These are phyloP conservation scores for Heliangelus exortis DNA, from an alignment of 2,797 vertebrate genomes.

Conservation along the genomic window DNA sequence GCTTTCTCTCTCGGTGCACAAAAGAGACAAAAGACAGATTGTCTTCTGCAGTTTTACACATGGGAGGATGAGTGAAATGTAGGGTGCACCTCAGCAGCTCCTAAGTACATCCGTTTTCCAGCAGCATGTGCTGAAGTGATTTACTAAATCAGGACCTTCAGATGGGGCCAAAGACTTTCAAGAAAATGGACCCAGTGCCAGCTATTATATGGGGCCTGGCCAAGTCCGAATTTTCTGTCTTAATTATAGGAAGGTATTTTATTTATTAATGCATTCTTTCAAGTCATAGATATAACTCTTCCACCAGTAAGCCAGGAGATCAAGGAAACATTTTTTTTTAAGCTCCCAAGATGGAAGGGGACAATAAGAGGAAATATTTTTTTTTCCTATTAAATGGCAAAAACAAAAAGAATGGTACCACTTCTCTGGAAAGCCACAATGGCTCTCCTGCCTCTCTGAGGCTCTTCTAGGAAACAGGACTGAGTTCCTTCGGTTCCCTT, in stretches of 20 bases:
- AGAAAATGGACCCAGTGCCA: neutral
- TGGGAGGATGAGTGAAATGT: neutral
- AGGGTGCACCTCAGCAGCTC: neutral
- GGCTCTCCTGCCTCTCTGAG: neutral
- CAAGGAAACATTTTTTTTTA: neutral
- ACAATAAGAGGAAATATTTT: neutral
- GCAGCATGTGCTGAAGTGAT: neutral
- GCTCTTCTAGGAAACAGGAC: slow-evolving; percentile 59
- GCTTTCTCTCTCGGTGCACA: neutral
- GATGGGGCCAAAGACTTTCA: neutral
- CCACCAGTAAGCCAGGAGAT: neutral
- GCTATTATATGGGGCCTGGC: neutral
- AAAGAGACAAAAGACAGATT: neutral
- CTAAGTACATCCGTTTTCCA: neutral
- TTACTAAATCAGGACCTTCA: slow-evolving; percentile 5
- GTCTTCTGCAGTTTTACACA: neutral
- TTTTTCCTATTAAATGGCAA: slow-evolving; percentile 4
- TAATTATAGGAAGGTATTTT: slow-evolving; percentile 7
- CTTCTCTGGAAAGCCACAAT: slow-evolving; percentile 40
- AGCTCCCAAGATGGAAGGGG: neutral
- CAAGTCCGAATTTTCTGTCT: neutral
- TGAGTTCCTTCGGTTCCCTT: neutral
- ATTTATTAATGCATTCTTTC: neutral
- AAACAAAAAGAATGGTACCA: neutral
- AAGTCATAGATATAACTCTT: neutral